phyloP scores from a whole-genome alignment of 2,888 invertebrate species.

The Cataglyphis albicans region DNA sequence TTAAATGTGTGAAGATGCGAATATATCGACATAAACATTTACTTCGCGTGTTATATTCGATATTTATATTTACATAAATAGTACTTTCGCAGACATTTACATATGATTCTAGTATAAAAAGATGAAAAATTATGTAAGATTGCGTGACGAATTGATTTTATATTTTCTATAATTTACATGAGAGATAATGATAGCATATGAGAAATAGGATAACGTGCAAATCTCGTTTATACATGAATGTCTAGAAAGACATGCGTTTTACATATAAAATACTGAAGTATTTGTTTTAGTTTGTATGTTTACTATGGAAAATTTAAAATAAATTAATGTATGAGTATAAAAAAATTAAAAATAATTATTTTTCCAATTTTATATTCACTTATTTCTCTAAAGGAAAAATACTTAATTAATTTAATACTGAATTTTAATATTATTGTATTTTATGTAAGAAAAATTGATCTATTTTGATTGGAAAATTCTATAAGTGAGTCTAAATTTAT shows the following conservation, averaged over 20 bases:
- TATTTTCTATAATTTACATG: slow-evolving; percentile 18
- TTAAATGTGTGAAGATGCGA: slow-evolving; percentile 46
- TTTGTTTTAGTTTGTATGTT: not conserved
- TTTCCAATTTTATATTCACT: not conserved
- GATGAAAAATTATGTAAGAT: slow-evolving; percentile 20
- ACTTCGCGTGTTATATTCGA: slow-evolving; percentile 32
- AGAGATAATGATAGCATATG: not conserved
- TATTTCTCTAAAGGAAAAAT: not conserved
- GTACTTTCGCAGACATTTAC: slow-evolving; percentile 36
- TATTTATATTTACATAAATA: slow-evolving; percentile 32
- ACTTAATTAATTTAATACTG: not conserved
- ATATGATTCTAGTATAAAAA: slow-evolving; percentile 31
- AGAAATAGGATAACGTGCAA: slow-evolving; percentile 29
- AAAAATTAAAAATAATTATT: not conserved
- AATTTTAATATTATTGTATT: not conserved
- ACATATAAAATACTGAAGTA: not conserved
- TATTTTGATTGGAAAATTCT: not conserved
- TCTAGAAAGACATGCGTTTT: slow-evolving; percentile 22
- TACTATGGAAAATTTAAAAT: not conserved
- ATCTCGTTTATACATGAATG: slow-evolving; percentile 4
- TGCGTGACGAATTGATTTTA: not conserved
- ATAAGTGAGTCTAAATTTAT: not conserved
- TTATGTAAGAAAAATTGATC: not conserved
- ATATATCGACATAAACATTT: slow-evolving; percentile 41
- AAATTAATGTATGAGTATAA: not conserved